These are phyloP conservation scores for Xenops minutus DNA, from an alignment of 2,797 vertebrate genomes.

Conservation along the genomic window DNA sequence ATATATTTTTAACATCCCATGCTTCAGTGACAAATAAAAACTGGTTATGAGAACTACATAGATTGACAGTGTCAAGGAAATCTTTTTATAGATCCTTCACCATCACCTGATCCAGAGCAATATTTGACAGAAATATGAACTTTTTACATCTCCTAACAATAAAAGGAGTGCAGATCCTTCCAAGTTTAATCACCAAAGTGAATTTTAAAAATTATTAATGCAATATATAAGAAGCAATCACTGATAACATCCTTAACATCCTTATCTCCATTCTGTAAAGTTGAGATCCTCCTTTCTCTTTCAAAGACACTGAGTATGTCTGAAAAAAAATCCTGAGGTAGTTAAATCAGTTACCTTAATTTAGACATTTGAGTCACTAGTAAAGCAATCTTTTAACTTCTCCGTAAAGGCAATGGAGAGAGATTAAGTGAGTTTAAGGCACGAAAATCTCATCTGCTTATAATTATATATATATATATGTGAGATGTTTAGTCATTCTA, in stretches of 20 bases:
- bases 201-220: background rate
- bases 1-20: background rate
- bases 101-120: background rate
- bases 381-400: background rate
- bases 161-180: background rate
- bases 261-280: background rate
- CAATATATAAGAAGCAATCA: background rate
- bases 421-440: background rate
- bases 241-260: background rate
- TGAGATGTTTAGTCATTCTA: background rate
- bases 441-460: background rate
- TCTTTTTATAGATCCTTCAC: background rate
- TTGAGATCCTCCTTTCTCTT: background rate
- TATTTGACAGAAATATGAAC: background rate
- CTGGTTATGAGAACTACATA: background rate
- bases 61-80: background rate
- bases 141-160: background rate
- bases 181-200: background rate
- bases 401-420: background rate
- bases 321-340: background rate
- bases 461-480: background rate
- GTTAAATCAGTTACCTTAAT: background rate
- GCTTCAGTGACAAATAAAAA: background rate
- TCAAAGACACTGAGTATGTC: background rate
- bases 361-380: background rate